phyloP scores from a whole-genome alignment of 2,797 vertebrate species.

The Lepus oiostolus region DNA sequence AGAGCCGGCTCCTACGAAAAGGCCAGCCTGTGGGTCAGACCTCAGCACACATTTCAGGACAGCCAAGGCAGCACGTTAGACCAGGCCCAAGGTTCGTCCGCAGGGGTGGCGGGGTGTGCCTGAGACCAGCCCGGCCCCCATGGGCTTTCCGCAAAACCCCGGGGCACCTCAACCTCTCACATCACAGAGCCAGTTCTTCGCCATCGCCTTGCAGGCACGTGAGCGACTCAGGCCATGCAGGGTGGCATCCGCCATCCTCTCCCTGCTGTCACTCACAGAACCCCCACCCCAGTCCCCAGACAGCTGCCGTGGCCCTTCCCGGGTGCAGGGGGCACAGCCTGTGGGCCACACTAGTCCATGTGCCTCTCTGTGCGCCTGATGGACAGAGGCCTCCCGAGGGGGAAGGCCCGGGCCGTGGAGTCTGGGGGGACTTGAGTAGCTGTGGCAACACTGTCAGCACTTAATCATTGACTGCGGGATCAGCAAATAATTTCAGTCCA shows the following conservation, averaged over 20 bases:
- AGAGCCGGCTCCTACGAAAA: background rate
- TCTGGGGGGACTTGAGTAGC: background rate
- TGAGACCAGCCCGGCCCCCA: background rate
- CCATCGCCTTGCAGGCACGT: background rate
- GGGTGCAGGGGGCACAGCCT: background rate
- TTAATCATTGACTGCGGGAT: background rate
- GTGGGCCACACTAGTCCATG: background rate
- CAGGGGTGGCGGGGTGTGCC: accelerated
- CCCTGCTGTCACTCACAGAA: background rate
- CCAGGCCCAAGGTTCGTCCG: background rate
- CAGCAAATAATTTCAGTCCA: background rate
- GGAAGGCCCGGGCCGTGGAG: background rate
- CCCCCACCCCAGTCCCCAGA: too few species aligned
- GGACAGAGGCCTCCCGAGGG: too few species aligned
- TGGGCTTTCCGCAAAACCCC: background rate
- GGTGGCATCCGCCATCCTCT: background rate
- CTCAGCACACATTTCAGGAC: background rate
- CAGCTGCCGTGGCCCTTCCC: background rate
- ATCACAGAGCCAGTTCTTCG: background rate
- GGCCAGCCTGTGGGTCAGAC: background rate
- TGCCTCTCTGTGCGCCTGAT: background rate
- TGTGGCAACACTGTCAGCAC: background rate
- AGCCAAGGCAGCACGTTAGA: accelerated
- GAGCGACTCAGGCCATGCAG: background rate
- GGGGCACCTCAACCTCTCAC: background rate